phyloP scores from a whole-genome alignment of 2,797 vertebrate species.

The Cichlasoma orientale region DNA sequence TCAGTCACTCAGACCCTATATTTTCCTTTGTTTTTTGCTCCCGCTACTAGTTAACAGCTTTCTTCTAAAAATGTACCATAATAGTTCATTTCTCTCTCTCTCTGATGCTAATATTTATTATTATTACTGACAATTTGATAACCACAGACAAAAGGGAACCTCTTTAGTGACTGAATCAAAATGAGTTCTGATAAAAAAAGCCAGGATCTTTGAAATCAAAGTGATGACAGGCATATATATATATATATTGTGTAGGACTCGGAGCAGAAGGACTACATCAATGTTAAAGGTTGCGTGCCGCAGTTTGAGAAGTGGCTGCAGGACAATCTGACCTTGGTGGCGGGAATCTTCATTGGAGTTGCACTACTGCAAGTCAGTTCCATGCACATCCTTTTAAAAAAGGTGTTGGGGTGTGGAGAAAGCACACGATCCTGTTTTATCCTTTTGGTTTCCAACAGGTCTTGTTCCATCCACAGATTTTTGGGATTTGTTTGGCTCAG shows the following conservation, averaged over 20 bases:
- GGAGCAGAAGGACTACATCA: constrained; percentile 93
- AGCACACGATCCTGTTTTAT: rapidly evolving
- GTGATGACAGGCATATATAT: background rate
- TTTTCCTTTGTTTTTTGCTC: too few species aligned
- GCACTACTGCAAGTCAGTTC: constrained; percentile 89
- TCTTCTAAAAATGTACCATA: background rate
- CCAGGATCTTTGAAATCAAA: background rate
- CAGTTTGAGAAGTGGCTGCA: constrained; percentile 99
- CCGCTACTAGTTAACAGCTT: too few species aligned
- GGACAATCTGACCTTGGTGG: constrained; percentile 96
- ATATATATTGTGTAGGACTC: constrained; percentile 77
- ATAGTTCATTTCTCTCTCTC: too few species aligned
- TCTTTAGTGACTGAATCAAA: too few species aligned
- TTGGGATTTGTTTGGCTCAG: constrained; percentile 97
- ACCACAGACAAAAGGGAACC: background rate
- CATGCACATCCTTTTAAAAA: background rate
- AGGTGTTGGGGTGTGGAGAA: background rate
- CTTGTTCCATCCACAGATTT: constrained; percentile 82
- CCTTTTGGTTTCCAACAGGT: background rate
- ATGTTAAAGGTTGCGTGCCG: constrained; percentile 97
- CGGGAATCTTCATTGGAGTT: constrained; percentile 96
- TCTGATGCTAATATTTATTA: too few species aligned
- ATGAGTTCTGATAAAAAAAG: background rate
- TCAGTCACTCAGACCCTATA: background rate
- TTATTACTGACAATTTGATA: rapidly evolving